Conservation (phyloP, 2,797 vertebrate genomes). For the Amazonetta brasiliensis region DNA sequence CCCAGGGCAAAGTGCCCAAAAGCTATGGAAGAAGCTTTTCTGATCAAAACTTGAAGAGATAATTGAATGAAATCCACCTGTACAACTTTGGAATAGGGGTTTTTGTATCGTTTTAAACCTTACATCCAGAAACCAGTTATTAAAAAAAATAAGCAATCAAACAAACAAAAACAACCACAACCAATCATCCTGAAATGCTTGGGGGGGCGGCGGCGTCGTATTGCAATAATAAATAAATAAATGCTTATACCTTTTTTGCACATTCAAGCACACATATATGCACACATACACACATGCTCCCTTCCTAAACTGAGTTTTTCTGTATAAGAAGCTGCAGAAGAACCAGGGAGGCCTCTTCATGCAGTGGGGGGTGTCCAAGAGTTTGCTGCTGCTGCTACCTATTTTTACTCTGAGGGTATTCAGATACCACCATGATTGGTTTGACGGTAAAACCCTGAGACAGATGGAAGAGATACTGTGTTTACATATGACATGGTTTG, state of each 20-base stretch:
- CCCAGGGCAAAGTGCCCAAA: neutral
- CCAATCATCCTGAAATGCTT: neutral
- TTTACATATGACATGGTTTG: conserved; percentile 37
- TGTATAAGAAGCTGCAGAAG: neutral
- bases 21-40: neutral
- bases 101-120: neutral
- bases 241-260: neutral
- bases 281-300: no score
- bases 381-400: neutral
- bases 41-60: neutral
- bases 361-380: neutral
- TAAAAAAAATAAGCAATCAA: no score
- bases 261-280: neutral
- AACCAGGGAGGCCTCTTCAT: neutral
- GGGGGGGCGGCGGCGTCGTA: rapidly evolving
- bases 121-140: neutral
- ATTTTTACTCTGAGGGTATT: neutral
- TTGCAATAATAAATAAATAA: neutral
- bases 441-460: neutral
- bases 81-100: neutral
- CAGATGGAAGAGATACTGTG: neutral
- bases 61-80: neutral
- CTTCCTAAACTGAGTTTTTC: neutral
- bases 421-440: neutral
- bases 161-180: no score